Evolutionary conservation across 2,888 invertebrate genomes (phyloP).

Genomic region (Creontiades dilutus): DNA sequence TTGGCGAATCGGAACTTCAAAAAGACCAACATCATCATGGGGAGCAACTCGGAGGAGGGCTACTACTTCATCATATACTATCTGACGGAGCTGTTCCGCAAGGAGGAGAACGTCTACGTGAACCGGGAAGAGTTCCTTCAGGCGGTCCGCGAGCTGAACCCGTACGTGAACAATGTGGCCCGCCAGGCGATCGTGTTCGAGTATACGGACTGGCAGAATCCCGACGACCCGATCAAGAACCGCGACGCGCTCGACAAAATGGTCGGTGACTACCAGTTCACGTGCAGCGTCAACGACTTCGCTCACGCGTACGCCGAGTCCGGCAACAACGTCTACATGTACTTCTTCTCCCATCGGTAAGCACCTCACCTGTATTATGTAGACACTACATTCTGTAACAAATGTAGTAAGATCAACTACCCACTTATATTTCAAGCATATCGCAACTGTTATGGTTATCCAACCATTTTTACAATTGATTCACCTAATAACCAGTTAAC

Average conservation of each 20-base stretch:
- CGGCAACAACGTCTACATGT: slow-evolving; percentile 94
- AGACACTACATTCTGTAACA: too few relatives aligned
- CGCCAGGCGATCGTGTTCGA: slow-evolving; percentile 94
- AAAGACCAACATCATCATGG: slow-evolving; percentile 93
- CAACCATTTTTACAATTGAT: too few relatives aligned
- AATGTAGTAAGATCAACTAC: too few relatives aligned
- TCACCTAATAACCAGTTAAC: too few relatives aligned
- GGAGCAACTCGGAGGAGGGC: slow-evolving; percentile 95
- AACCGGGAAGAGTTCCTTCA: slow-evolving; percentile 88
- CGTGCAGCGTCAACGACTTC: slow-evolving; percentile 96
- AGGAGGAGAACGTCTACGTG: slow-evolving; percentile 91
- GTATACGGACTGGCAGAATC: slow-evolving; percentile 94
- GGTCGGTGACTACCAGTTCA: slow-evolving; percentile 96
- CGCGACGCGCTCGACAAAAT: slow-evolving; percentile 93
- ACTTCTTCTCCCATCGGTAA: slow-evolving; percentile 90
- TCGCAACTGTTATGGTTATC: too few relatives aligned
- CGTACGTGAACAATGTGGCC: slow-evolving; percentile 89
- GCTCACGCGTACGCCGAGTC: slow-evolving; percentile 91
- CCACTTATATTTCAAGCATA: too few relatives aligned
- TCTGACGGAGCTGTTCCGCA: slow-evolving; percentile 89
- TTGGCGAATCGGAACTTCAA: slow-evolving; percentile 92
- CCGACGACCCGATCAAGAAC: slow-evolving; percentile 90
- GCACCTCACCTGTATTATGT: too few relatives aligned
- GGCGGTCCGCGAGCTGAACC: slow-evolving; percentile 90
- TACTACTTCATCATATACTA: slow-evolving; percentile 97